Evolutionary conservation across 2,113 vertebrate genomes (phyloP), one percentile per base, ranked within the genome.

Genomic region (Neofelis nebulosa): DNA sequence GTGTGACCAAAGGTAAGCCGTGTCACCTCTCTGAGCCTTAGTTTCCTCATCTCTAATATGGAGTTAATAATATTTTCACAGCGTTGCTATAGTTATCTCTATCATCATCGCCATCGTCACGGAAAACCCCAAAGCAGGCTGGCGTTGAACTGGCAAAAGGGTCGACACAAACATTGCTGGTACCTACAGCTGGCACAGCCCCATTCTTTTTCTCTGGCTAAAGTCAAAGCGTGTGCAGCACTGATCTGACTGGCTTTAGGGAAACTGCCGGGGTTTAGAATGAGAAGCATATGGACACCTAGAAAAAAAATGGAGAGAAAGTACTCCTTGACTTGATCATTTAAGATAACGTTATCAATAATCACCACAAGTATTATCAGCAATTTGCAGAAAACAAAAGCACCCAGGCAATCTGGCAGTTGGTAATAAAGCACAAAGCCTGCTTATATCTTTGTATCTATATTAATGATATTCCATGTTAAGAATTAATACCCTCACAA

Each of bases 31-130:
- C 87, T 57, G 38, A 79, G 45, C 29, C 92, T 94, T 66, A 9
- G 12, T 82, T 94, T 93, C 38, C 41, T 41, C 16, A 94, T 81
- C 81, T 95, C 23, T 94, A 94, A 97, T 91, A 48, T 55, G 27
- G 45, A 52, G 2, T n/a, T 94, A 89, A 92, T 61, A 36, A 57
- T 78, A 94, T 92, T 36, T 25, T 76, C 88, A 57, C 2, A 18
- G n/a, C 2, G 16, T 65, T 61, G 7, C 29, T 29, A 48, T 0
- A 65, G 61, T 82, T 87, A 65, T 25, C 15, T 74, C 94, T 31
- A 74, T 41, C 41, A 36, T 57, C 88, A 9, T 14, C 50, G 38
- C 12, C 57, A 29, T 52, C 84, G 11, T 65, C 68, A 52, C 29
- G 11, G 14, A 95, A 83, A 91, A 52, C 16, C 18, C 80, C 86